Percentiles rank a stretch among this genome's conserved stretches.
Conservation (phyloP, 2,113 vertebrate species). For the Eubucco bourcierii region DNA sequence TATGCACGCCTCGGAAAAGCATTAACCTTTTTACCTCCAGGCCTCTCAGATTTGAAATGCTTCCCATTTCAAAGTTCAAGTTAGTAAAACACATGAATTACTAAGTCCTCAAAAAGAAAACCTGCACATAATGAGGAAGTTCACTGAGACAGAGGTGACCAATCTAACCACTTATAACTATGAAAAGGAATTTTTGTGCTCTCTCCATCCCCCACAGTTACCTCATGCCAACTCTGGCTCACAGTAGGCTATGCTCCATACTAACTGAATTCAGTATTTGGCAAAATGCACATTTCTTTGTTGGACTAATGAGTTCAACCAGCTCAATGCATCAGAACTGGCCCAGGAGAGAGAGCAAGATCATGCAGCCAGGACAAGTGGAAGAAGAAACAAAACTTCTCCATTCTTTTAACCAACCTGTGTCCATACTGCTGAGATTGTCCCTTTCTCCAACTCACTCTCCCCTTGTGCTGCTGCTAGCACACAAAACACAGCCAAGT, state of each 20-base stretch:
- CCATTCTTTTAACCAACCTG: background rate
- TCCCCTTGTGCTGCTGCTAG: background rate
- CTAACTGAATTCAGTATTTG: background rate
- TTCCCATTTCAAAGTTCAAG: background rate
- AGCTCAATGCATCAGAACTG: background rate
- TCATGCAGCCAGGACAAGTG: background rate
- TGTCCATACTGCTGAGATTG: fast-evolving
- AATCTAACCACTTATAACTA: background rate
- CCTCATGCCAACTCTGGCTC: background rate
- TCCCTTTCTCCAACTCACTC: background rate
- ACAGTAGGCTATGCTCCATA: background rate
- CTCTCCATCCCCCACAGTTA: background rate
- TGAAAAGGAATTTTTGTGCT: background rate
- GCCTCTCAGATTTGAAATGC: background rate
- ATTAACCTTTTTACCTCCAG: background rate
- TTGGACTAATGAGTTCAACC: background rate
- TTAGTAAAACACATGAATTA: background rate
- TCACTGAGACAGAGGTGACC: background rate
- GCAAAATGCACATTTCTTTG: background rate
- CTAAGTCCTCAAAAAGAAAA: background rate
- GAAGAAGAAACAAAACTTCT: background rate
- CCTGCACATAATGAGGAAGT: background rate
- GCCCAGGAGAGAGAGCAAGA: background rate
- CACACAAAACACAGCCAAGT: background rate
- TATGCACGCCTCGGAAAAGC: background rate